Percentiles rank a stretch among this genome's conserved stretches.
Conservation (phyloP, 23 tunicate genomes). For the Clavelina lepadiformis region DNA sequence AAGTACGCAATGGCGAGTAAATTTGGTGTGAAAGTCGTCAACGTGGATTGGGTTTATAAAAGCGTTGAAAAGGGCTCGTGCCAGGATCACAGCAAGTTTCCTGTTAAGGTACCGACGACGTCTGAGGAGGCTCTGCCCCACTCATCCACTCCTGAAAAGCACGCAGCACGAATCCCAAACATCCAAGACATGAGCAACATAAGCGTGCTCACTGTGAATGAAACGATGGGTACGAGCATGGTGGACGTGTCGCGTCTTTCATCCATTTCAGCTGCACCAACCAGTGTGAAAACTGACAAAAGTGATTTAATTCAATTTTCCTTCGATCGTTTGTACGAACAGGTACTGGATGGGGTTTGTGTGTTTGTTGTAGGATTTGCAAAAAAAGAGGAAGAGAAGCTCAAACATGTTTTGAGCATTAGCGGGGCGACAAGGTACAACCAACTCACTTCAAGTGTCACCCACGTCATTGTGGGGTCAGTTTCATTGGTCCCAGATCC, state of each 20-base stretch:
- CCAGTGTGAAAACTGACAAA: neutral
- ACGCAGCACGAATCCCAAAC: slow-evolving; percentile 8
- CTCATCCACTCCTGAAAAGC: slow-evolving; percentile 19
- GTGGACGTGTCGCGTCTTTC: slow-evolving; percentile 52
- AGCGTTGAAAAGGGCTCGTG: slow-evolving; percentile 75
- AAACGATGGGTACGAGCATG: slow-evolving; percentile 46
- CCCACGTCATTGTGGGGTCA: slow-evolving; percentile 54
- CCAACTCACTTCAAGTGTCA: slow-evolving; percentile 48
- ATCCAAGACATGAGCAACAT: slow-evolving; percentile 67
- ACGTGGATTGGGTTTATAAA: slow-evolving; percentile 61
- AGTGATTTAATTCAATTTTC: slow-evolving; percentile 17
- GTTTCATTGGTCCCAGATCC: slow-evolving; percentile 2
- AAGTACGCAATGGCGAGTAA: slow-evolving; percentile 40
- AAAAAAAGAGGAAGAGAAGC: slow-evolving; percentile 54
- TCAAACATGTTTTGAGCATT: slow-evolving; percentile 39
- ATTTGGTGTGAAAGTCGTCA: slow-evolving; percentile 89
- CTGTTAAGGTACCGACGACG: slow-evolving; percentile 20
- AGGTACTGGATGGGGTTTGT: slow-evolving; percentile 56
- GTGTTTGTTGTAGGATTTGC: slow-evolving; percentile 56
- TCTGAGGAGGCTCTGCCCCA: neutral
- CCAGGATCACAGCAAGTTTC: slow-evolving; percentile 61
- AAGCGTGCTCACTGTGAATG: slow-evolving; percentile 56
- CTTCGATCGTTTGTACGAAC: neutral
- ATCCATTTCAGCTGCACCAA: slow-evolving; percentile 5
- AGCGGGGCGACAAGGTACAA: slow-evolving; percentile 73